Conservation (phyloP, 1,140 invertebrate genomes). For the Conopomorpha cramerella region DNA sequence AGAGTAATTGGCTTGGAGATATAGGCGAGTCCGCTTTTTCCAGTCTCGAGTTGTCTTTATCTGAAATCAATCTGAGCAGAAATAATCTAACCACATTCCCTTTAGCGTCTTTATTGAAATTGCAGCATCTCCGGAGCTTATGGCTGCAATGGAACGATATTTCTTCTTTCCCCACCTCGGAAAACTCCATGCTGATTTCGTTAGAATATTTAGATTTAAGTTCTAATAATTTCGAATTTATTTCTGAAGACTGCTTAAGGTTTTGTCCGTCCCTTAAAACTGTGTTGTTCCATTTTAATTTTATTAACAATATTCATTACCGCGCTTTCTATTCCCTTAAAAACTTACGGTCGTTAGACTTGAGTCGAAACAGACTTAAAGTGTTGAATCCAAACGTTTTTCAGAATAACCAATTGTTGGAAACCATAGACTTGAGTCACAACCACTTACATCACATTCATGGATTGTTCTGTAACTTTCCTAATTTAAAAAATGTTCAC, state of each 20-base stretch:
- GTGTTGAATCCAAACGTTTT: slow-evolving; percentile 76
- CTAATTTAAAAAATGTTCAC: slow-evolving; percentile 78
- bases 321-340: slow-evolving; percentile 75
- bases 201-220: slow-evolving; percentile 83
- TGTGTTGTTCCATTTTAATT: slow-evolving; percentile 84
- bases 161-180: slow-evolving; percentile 67
- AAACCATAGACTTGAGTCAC: slow-evolving; percentile 83
- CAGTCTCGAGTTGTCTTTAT: slow-evolving; percentile 79
- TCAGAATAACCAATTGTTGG: slow-evolving; percentile 72
- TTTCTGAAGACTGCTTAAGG: slow-evolving; percentile 79
- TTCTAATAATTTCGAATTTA: slow-evolving; percentile 83
- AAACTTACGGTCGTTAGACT: slow-evolving; percentile 81
- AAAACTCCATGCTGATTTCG: slow-evolving; percentile 70
- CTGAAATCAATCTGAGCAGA: slow-evolving; percentile 83
- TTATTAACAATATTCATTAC: slow-evolving; percentile 78
- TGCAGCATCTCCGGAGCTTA: slow-evolving; percentile 74
- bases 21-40: slow-evolving; percentile 85
- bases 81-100: slow-evolving; percentile 85
- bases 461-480: slow-evolving; percentile 78
- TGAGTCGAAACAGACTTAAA: slow-evolving; percentile 88
- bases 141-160: slow-evolving; percentile 82
- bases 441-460: slow-evolving; percentile 88
- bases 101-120: slow-evolving; percentile 73
- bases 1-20: slow-evolving; percentile 78
- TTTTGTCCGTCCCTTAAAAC: slow-evolving; percentile 81